These are phyloP conservation scores for Passer domesticus DNA, from an alignment of 2,113 vertebrate genomes.

Conservation along the genomic window DNA sequence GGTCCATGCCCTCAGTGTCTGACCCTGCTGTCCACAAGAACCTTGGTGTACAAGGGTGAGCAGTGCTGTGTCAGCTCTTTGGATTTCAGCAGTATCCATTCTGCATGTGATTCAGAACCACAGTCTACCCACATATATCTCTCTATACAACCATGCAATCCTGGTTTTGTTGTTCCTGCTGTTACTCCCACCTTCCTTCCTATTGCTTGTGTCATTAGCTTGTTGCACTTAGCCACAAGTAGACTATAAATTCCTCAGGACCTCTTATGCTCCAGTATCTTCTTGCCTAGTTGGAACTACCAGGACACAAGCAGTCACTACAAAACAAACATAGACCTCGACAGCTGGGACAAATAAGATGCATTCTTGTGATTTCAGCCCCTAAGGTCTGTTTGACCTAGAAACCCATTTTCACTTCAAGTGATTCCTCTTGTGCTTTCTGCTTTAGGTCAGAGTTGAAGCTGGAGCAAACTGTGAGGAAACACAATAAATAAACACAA, in stretches of 20 bases:
- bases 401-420: slow-evolving; percentile 23
- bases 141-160: background rate
- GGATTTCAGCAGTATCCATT: slow-evolving; percentile 4
- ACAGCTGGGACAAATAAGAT: background rate
- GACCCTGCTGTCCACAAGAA: background rate
- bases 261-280: background rate
- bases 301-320: background rate
- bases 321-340: slow-evolving; percentile 6
- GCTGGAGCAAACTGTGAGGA: background rate
- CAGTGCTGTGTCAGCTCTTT: background rate
- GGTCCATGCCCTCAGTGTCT: background rate
- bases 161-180: slow-evolving; percentile 26
- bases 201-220: slow-evolving; percentile 1
- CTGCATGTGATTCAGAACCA: slow-evolving; percentile 40
- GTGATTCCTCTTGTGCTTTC: background rate
- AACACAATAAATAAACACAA: background rate
- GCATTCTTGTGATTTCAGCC: background rate
- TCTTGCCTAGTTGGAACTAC: background rate
- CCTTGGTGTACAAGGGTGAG: background rate
- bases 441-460: slow-evolving; percentile 6
- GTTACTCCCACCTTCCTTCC: slow-evolving; percentile 26
- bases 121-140: background rate
- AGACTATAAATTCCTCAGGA: background rate
- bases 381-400: slow-evolving; percentile 30
- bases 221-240: background rate